A percentile compares a stretch with the other conserved stretches of the same genome.
phyloP scores from a whole-genome alignment of 2,888 invertebrate genomes.

The Pachycephus smyrnensis region DNA sequence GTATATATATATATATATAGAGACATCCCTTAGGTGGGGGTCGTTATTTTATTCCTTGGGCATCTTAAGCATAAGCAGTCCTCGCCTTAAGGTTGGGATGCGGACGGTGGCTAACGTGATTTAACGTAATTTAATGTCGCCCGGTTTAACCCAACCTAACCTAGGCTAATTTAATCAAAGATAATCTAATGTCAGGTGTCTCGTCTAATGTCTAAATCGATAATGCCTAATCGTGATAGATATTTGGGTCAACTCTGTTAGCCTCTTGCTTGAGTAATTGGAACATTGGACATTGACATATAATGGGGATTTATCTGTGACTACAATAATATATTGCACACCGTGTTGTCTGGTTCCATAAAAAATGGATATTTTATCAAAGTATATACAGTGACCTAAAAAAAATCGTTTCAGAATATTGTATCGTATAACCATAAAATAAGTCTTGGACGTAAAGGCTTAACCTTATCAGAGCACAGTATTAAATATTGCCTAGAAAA shows the following conservation, averaged over 20 bases:
- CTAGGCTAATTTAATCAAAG: not conserved
- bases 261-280: not conserved
- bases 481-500: not conserved
- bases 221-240: not conserved
- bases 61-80: not conserved
- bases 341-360: not conserved
- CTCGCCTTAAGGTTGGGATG: not conserved
- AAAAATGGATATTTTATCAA: not conserved
- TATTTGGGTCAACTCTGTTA: not conserved
- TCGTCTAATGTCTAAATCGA: not conserved
- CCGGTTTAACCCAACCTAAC: not conserved
- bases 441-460: not conserved
- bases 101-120: not conserved
- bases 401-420: not conserved
- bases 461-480: not conserved
- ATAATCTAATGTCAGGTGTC: not conserved
- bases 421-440: not conserved
- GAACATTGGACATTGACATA: not conserved
- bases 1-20: not conserved
- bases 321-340: not conserved
- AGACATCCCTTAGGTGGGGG: not conserved
- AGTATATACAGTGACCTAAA: not conserved
- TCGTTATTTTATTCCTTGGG: not conserved
- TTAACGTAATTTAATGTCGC: not conserved
- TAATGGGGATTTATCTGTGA: not conserved